These are phyloP conservation scores for Hippocampus abdominalis DNA, from an alignment of 2,113 vertebrate genomes.

Conservation along the genomic window DNA sequence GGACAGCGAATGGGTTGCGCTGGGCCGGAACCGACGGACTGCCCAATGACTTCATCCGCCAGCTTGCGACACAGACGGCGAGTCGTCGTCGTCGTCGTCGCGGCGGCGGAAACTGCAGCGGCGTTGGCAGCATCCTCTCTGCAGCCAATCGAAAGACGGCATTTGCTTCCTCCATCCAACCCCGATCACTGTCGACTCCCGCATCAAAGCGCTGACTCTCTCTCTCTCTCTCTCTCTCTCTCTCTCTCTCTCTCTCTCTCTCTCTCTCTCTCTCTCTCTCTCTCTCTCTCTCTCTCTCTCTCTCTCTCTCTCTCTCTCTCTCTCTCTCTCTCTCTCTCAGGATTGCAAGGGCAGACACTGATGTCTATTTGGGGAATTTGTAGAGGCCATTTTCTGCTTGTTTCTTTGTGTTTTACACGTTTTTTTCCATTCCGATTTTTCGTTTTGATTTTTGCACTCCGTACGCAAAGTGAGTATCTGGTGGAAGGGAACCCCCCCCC, in stretches of 20 bases:
- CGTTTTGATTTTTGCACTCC: background rate
- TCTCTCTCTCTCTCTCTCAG: constrained; percentile 22
- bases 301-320: constrained; percentile 10
- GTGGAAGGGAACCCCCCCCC: no score
- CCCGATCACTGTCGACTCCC: constrained; percentile 68
- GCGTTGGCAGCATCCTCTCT: constrained; percentile 35
- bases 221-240: constrained; percentile 15
- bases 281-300: constrained; percentile 17
- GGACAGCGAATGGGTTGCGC: constrained; percentile 44
- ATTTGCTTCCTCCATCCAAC: constrained; percentile 56
- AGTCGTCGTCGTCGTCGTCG: background rate
- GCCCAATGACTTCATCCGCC: constrained; percentile 32
- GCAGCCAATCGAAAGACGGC: constrained; percentile 52
- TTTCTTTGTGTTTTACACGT: background rate
- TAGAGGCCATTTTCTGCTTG: constrained; percentile 35
- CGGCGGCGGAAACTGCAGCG: constrained; percentile 15
- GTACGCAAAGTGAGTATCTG: constrained; percentile 2
- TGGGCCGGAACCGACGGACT: constrained; percentile 18
- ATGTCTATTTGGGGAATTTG: constrained; percentile 54
- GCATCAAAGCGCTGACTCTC: constrained; percentile 49
- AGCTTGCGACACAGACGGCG: constrained; percentile 12
- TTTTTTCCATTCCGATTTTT: constrained; percentile 13
- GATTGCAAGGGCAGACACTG: constrained; percentile 34
- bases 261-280: constrained; percentile 18
- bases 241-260: constrained; percentile 7